Conservation (phyloP, 2,113 vertebrate genomes). For the Ranitomeya variabilis region DNA sequence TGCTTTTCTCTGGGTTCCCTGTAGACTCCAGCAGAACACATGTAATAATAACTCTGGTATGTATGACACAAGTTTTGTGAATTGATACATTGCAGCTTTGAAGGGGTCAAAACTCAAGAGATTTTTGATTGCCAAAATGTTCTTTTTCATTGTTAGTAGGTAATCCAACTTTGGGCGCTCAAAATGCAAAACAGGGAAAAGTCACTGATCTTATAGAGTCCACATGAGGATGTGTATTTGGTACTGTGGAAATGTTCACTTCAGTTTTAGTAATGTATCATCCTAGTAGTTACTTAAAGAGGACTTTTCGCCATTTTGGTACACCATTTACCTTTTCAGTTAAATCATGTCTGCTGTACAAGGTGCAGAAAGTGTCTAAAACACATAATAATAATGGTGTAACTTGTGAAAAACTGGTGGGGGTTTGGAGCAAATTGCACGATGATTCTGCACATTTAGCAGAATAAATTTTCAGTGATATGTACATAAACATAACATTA, state of each 20-base stretch:
- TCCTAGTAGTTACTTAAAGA: background rate
- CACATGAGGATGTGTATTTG: background rate
- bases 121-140: background rate
- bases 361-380: too few species aligned
- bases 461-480: too few species aligned
- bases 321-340: too few species aligned
- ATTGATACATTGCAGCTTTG: background rate
- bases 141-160: background rate
- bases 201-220: background rate
- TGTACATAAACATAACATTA: too few species aligned
- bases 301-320: background rate
- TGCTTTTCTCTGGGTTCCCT: background rate
- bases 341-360: too few species aligned
- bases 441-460: too few species aligned
- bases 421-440: too few species aligned
- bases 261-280: background rate
- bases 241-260: constrained; percentile 4
- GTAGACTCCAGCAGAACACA: background rate
- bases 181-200: background rate
- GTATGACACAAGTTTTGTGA: constrained; percentile 1
- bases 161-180: background rate
- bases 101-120: background rate
- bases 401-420: too few species aligned
- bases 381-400: too few species aligned
- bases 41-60: constrained; percentile 26